Evolutionary conservation across 2,888 invertebrate species (phyloP).

Genomic region (Tachina lurida): DNA sequence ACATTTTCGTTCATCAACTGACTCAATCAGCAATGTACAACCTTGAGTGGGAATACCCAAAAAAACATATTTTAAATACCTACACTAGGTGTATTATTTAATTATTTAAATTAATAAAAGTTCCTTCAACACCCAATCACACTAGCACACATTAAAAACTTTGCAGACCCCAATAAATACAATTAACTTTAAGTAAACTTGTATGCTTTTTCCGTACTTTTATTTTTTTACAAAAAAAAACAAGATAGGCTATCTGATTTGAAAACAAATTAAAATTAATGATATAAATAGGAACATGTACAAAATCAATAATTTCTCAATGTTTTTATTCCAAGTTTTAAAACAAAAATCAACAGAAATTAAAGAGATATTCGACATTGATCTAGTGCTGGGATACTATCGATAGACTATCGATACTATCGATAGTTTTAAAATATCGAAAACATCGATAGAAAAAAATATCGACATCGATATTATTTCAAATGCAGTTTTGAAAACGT

Average conservation of each 20-base stretch:
- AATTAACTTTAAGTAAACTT: constrained; percentile 41
- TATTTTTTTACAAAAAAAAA: constrained; percentile 10
- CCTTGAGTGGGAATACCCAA: constrained; percentile 14
- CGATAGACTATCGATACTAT: no score
- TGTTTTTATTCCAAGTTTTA: constrained; percentile 5
- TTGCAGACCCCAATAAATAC: constrained; percentile 19
- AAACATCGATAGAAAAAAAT: no score
- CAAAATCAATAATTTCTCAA: not conserved
- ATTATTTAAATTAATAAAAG: constrained; percentile 5
- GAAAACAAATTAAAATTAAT: not conserved
- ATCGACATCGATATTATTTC: no score
- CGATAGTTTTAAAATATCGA: no score
- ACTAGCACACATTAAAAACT: not conserved
- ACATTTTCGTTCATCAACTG: constrained; percentile 7
- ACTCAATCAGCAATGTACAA: constrained; percentile 5
- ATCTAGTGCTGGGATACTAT: no score
- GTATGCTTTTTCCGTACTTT: constrained; percentile 10
- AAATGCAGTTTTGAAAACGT: no score
- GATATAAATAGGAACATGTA: not conserved
- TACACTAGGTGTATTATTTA: not conserved
- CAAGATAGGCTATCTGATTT: not conserved
- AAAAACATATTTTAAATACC: constrained; percentile 5
- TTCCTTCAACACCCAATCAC: not conserved
- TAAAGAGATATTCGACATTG: constrained; percentile 41
- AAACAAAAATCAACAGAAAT: constrained; percentile 15